phyloP scores from a whole-genome alignment of 1,140 invertebrate species.

The Homalodisca vitripennis region DNA sequence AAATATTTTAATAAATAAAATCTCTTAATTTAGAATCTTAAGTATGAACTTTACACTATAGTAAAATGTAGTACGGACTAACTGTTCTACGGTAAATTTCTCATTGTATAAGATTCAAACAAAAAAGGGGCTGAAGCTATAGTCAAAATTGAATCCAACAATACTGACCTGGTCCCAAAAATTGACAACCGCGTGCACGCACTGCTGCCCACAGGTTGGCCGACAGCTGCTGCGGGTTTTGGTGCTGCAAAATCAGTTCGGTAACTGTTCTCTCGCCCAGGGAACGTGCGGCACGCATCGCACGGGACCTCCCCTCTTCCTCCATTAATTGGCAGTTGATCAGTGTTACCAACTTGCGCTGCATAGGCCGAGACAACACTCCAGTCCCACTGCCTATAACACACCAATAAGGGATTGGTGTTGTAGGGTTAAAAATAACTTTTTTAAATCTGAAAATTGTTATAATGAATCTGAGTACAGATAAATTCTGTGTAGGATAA shows the following conservation, averaged over 20 bases:
- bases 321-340: slow-evolving; percentile 92
- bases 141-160: background rate
- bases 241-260: slow-evolving; percentile 92
- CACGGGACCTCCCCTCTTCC: slow-evolving; percentile 78
- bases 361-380: slow-evolving; percentile 87
- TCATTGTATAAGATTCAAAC: no score
- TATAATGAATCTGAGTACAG: no score
- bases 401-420: no score
- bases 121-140: no score
- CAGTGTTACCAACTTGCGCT: slow-evolving; percentile 88
- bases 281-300: slow-evolving; percentile 81
- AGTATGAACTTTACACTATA: no score
- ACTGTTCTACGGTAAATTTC: no score
- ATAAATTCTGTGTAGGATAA: no score
- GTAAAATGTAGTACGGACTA: no score
- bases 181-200: slow-evolving; percentile 94
- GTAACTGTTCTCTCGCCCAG: slow-evolving; percentile 93
- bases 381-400: slow-evolving; percentile 44
- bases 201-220: slow-evolving; percentile 97
- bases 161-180: slow-evolving; percentile 83
- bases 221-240: slow-evolving; percentile 89
- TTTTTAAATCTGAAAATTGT: background rate
- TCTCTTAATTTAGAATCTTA: no score
- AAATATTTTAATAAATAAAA: no score
- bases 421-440: no score